Evolutionary conservation across 64 coral and sea anemone species (phyloP).

Genomic region (Astreopora myriophthalma): DNA sequence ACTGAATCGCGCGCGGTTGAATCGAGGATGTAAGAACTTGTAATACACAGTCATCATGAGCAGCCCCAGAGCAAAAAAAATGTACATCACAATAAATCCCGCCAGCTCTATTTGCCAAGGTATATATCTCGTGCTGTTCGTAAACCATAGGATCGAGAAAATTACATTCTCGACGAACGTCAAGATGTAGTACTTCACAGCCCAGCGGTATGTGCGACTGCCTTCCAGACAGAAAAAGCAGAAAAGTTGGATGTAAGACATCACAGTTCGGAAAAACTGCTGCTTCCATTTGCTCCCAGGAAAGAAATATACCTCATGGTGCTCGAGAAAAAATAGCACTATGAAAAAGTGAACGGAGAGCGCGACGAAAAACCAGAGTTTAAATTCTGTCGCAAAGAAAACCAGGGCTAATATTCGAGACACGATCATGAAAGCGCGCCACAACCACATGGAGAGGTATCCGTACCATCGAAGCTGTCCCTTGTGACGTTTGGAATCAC

Average conservation of each 20-base stretch:
- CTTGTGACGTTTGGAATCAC: conserved; percentile 85
- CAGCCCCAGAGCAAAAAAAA: conserved; percentile 64
- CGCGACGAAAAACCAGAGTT: conserved; percentile 75
- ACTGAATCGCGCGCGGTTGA: conserved; percentile 62
- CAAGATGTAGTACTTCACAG: conserved; percentile 70
- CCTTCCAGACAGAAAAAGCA: conserved; percentile 83
- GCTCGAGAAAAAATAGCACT: conserved; percentile 40
- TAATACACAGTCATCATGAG: conserved; percentile 78
- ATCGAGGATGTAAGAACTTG: conserved; percentile 77
- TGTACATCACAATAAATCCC: conserved; percentile 72
- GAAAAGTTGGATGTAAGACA: conserved; percentile 90
- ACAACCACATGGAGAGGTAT: conserved; percentile 83
- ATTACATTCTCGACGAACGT: conserved; percentile 59
- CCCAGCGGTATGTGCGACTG: conserved; percentile 65
- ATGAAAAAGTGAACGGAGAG: conserved; percentile 57
- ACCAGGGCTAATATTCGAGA: conserved; percentile 82
- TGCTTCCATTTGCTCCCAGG: conserved; percentile 60
- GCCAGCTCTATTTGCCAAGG: conserved; percentile 69
- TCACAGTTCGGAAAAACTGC: conserved; percentile 64
- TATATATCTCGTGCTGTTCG: conserved; percentile 51
- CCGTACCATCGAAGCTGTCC: conserved; percentile 87
- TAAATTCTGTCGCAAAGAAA: conserved; percentile 84
- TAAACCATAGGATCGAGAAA: conserved; percentile 81
- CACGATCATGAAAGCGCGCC: conserved; percentile 86
- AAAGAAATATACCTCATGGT: conserved; percentile 80